phyloP scores from a whole-genome alignment of 1,140 invertebrate species.

The Lanistes nyassanus region DNA sequence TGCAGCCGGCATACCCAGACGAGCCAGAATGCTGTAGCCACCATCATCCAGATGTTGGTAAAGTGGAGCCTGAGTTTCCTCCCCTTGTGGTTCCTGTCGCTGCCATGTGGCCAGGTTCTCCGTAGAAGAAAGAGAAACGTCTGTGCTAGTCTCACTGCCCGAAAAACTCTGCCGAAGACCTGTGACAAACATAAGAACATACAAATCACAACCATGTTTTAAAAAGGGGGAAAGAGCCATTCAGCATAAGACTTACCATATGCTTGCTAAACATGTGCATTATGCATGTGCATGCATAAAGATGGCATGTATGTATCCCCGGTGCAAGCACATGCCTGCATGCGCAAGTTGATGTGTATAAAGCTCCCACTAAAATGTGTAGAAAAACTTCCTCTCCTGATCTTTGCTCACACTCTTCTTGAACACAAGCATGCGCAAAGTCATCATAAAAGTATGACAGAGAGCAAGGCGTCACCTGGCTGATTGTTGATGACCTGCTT shows the following conservation, averaged over 20 bases:
- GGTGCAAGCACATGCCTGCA: too few species aligned
- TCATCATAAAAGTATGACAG: not conserved
- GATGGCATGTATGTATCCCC: too few species aligned
- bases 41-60: constrained; percentile 62
- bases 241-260: too few species aligned
- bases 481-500: constrained; percentile 45
- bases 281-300: too few species aligned
- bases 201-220: not conserved
- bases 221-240: not conserved
- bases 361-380: not conserved
- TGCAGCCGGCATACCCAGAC: constrained; percentile 61
- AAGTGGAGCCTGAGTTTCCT: constrained; percentile 72
- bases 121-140: constrained; percentile 85
- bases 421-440: not conserved
- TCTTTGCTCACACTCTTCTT: not conserved
- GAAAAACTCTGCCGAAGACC: constrained; percentile 64
- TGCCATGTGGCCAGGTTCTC: constrained; percentile 90
- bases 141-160: constrained; percentile 82
- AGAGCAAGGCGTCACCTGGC: constrained; percentile 37
- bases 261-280: too few species aligned
- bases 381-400: too few species aligned
- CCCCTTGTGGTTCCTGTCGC: constrained; percentile 90
- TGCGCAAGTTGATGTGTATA: not conserved
- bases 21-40: constrained; percentile 68
- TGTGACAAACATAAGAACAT: constrained; percentile 24